Evolutionary conservation across 2,888 invertebrate species (phyloP).

Genomic region (Odontocolon sp.): DNA sequence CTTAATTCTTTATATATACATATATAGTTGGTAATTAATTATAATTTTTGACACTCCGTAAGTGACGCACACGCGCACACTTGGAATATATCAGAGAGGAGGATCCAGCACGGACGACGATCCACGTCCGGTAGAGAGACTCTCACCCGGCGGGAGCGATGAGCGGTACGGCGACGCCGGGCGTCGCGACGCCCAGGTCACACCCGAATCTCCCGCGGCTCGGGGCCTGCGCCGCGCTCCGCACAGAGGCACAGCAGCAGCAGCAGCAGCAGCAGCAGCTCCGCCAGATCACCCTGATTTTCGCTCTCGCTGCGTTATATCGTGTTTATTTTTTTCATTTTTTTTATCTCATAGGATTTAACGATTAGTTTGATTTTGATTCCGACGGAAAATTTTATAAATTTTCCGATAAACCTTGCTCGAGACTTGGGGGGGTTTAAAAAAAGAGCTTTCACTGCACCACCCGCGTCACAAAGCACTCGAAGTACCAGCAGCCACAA

Average conservation of each 20-base stretch:
- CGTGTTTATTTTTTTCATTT: neutral
- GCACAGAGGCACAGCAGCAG: neutral
- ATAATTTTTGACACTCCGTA: no score
- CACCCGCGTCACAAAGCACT: slow-evolving; percentile 64
- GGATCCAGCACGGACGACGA: slow-evolving; percentile 9
- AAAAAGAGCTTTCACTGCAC: slow-evolving; percentile 59
- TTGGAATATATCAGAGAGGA: neutral
- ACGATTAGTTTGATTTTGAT: no score
- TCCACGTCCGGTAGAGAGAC: slow-evolving; percentile 21
- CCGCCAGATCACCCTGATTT: no score
- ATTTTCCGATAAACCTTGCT: neutral
- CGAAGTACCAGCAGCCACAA: slow-evolving; percentile 59
- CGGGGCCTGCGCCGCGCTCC: slow-evolving; percentile 52
- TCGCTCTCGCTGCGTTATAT: no score
- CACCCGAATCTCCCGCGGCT: slow-evolving; percentile 59
- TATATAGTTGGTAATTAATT: no score
- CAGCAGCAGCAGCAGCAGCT: no score
- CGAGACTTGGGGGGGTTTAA: neutral
- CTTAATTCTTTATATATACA: no score
- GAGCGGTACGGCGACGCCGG: slow-evolving; percentile 54
- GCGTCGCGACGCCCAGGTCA: slow-evolving; percentile 60
- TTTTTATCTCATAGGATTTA: no score
- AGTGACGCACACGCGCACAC: slow-evolving; percentile 15
- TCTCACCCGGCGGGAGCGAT: slow-evolving; percentile 14
- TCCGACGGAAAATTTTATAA: no score